These are phyloP conservation scores for Cheirogaleus major DNA, from an alignment of 2,797 vertebrate species.

Conservation along the genomic window DNA sequence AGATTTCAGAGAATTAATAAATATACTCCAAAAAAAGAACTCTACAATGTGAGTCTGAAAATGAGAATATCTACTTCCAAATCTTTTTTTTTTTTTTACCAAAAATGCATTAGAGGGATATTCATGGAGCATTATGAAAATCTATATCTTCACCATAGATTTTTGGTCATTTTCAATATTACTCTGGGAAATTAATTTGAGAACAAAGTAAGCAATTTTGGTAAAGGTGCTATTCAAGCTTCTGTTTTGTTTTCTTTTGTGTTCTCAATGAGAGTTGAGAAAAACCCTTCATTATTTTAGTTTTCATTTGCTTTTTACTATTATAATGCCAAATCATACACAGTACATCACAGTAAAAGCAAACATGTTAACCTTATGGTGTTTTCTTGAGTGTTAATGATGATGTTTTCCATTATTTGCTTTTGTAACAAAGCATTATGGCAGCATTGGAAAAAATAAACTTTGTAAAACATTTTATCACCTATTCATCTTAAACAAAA, in stretches of 20 bases:
- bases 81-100: background rate
- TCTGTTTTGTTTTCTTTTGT: slow-evolving; percentile 29
- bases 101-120: background rate
- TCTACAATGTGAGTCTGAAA: background rate
- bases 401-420: slow-evolving; percentile 56
- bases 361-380: slow-evolving; percentile 59
- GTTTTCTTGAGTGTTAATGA: slow-evolving; percentile 49
- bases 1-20: slow-evolving; percentile 25
- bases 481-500: slow-evolving; percentile 67
- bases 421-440: slow-evolving; percentile 46
- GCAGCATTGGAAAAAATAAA: slow-evolving; percentile 51
- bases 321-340: slow-evolving; percentile 4
- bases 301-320: slow-evolving; percentile 66
- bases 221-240: background rate
- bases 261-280: slow-evolving; percentile 35
- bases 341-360: background rate
- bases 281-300: background rate
- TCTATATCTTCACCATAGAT: background rate
- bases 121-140: background rate
- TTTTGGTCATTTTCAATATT: background rate
- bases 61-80: background rate
- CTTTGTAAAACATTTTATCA: slow-evolving; percentile 64
- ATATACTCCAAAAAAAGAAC: background rate
- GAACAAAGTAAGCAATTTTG: slow-evolving; percentile 52
- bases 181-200: slow-evolving; percentile 42